Evolutionary conservation across 2,113 vertebrate genomes (phyloP).

Genomic region (Dascyllus trimaculatus): DNA sequence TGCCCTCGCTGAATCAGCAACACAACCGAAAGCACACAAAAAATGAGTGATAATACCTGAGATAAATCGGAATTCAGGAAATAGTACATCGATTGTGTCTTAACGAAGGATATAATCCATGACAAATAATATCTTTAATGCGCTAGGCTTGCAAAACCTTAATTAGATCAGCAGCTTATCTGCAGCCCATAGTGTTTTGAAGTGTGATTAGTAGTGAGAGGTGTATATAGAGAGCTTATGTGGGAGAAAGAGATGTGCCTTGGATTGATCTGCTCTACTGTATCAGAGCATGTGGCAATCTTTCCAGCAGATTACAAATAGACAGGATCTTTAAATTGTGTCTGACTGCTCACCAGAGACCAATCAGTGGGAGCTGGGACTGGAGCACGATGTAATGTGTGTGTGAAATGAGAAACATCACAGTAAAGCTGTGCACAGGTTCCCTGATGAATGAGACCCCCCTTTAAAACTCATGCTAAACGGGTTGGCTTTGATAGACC

Average conservation of each 20-base stretch:
- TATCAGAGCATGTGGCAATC: constrained; percentile 64
- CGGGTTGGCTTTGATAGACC: constrained; percentile 49
- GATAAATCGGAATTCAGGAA: constrained; percentile 65
- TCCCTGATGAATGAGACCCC: constrained; percentile 60
- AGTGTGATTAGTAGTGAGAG: constrained; percentile 63
- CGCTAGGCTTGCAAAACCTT: constrained; percentile 61
- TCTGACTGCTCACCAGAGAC: constrained; percentile 68
- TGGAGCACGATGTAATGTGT: constrained; percentile 53
- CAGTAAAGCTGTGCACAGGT: constrained; percentile 44
- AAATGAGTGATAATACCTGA: constrained; percentile 41
- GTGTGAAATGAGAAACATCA: constrained; percentile 73
- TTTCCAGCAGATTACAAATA: constrained; percentile 72
- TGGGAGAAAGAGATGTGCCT: constrained; percentile 49
- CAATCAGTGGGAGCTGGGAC: constrained; percentile 55
- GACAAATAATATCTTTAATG: constrained; percentile 67
- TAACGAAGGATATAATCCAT: constrained; percentile 56
- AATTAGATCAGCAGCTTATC: constrained; percentile 67
- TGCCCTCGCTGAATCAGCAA: constrained; percentile 23
- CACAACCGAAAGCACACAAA: constrained; percentile 20
- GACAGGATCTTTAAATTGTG: constrained; percentile 74
- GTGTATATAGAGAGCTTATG: constrained; percentile 39
- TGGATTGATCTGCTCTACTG: constrained; percentile 67
- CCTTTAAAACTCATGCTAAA: constrained; percentile 55
- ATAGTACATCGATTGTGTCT: constrained; percentile 62
- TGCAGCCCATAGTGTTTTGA: constrained; percentile 52